Conservation (phyloP, 2,113 vertebrate species). For the Castor canadensis region DNA sequence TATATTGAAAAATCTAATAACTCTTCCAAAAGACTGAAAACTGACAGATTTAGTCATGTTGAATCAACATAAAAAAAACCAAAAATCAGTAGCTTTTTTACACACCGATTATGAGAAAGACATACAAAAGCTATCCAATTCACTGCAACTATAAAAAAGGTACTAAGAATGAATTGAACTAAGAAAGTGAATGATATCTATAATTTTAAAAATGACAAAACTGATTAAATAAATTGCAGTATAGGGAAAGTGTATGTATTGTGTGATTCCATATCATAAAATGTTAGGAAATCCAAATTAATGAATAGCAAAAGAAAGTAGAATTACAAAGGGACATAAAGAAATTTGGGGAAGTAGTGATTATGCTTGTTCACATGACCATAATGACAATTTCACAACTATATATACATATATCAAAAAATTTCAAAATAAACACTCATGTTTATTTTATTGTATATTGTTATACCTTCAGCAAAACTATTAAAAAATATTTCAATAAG, state of each 20-base stretch:
- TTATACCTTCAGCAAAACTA: background rate
- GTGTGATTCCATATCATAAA: background rate
- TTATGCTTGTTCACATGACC: background rate
- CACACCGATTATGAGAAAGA: background rate
- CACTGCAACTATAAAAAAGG: background rate
- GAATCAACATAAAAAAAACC: background rate
- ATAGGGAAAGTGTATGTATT: background rate
- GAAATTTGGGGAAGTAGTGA: background rate
- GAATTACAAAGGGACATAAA: background rate
- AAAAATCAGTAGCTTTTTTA: background rate
- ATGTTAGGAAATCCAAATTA: background rate
- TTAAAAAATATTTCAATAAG: constrained; percentile 35
- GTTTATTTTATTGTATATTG: background rate
- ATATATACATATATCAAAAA: background rate
- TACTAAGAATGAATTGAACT: background rate
- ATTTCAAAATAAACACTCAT: background rate
- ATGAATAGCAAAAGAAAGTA: background rate
- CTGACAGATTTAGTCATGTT: background rate
- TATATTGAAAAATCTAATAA: too few species aligned
- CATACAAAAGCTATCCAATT: background rate
- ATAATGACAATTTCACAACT: background rate
- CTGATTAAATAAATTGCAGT: too few species aligned
- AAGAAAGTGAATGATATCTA: background rate
- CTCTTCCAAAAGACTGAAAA: background rate
- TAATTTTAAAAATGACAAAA: too few species aligned